Evolutionary conservation across 2,113 vertebrate species (phyloP).

Genomic region (Glaucidium brasilianum): DNA sequence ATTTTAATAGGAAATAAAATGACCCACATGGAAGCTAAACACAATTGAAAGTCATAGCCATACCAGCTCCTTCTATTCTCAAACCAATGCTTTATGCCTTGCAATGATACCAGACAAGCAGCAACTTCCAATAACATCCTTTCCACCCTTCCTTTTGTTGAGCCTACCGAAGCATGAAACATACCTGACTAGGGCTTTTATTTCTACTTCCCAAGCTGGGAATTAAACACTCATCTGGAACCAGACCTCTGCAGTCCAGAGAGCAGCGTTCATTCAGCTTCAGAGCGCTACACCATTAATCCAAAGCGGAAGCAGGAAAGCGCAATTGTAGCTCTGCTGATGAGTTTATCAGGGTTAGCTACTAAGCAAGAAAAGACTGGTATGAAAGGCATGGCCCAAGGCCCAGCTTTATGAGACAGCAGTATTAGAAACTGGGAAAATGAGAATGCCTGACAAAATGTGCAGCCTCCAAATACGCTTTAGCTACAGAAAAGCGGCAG

Average conservation of each 20-base stretch:
- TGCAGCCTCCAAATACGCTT: not conserved
- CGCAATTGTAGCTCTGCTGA: not conserved
- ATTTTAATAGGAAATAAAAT: conserved; percentile 18
- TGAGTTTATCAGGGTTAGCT: conserved; percentile 19
- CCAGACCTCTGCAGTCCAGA: not conserved
- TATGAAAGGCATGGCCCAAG: conserved; percentile 19
- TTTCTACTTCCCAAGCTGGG: not conserved
- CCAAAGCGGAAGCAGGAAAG: not conserved
- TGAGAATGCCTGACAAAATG: conserved; percentile 8
- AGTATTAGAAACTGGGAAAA: conserved; percentile 26
- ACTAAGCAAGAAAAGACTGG: not conserved
- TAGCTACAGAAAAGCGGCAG: not conserved
- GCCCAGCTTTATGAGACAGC: conserved; percentile 17
- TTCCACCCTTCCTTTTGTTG: not conserved
- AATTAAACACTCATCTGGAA: conserved; percentile 22
- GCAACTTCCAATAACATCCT: not conserved
- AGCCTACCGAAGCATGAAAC: not conserved
- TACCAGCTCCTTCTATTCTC: conserved; percentile 33
- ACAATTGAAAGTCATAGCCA: not conserved
- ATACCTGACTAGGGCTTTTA: not conserved
- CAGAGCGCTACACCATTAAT: not conserved
- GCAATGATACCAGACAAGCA: not conserved
- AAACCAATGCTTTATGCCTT: conserved; percentile 14
- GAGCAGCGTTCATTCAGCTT: not conserved
- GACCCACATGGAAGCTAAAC: not conserved